Percentiles rank a stretch among this genome's conserved stretches.
Conservation (phyloP, 2,113 vertebrate genomes). For the Gallinago jamesoni region DNA sequence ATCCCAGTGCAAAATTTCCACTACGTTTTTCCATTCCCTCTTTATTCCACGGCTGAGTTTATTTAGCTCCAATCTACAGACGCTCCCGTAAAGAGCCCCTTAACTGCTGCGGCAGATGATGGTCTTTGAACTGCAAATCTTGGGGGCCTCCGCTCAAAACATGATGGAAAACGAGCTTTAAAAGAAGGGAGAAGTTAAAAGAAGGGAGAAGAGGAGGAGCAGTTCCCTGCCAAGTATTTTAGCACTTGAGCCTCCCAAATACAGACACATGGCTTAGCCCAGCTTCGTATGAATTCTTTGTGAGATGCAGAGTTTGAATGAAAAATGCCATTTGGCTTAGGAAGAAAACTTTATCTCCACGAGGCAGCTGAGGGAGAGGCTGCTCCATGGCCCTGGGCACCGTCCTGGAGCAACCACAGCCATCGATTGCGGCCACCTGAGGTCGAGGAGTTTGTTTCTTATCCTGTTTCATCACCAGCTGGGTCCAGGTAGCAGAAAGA, state of each 20-base stretch:
- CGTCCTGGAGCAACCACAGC: neutral
- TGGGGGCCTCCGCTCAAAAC: neutral
- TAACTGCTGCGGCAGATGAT: neutral
- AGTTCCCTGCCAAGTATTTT: neutral
- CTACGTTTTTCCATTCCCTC: neutral
- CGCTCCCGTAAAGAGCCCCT: neutral
- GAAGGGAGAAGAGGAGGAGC: neutral
- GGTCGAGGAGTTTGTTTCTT: neutral
- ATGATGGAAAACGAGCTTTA: neutral
- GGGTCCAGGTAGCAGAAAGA: neutral
- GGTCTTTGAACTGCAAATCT: neutral
- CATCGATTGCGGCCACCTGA: accelerated
- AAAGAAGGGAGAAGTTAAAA: neutral
- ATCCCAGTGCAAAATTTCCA: neutral
- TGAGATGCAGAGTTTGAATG: neutral
- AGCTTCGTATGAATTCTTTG: neutral
- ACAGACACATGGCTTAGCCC: neutral
- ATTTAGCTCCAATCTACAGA: neutral
- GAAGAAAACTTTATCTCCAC: neutral
- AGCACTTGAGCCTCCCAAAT: neutral
- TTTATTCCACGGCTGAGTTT: neutral
- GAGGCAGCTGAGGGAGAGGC: neutral
- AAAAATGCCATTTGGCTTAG: neutral
- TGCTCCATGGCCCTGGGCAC: neutral
- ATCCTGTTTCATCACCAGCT: neutral